These are phyloP conservation scores for Lophius americanus DNA, from an alignment of 2,797 vertebrate species.

Conservation along the genomic window DNA sequence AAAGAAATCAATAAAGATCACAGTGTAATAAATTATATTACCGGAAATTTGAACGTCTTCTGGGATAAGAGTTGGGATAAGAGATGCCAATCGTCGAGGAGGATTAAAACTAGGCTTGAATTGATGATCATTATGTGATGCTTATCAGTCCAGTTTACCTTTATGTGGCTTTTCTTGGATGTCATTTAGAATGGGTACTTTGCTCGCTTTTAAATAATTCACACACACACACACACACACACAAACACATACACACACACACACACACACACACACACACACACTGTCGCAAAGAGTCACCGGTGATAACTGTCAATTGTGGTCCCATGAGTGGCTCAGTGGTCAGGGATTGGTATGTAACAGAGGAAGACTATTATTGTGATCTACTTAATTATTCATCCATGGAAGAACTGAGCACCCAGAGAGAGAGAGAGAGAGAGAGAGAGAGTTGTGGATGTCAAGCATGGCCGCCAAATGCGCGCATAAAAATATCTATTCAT, in stretches of 20 bases:
- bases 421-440: background rate
- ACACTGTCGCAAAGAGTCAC: conserved; percentile 34
- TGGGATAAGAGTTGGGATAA: conserved; percentile 22
- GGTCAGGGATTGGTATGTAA: conserved; percentile 65
- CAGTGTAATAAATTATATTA: conserved; percentile 17
- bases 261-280: conserved; percentile 14
- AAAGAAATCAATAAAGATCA: conserved; percentile 31
- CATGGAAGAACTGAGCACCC: conserved; percentile 54
- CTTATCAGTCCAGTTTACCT: conserved; percentile 7
- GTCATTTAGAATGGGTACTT: conserved; percentile 46
- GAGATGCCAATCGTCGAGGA: conserved; percentile 4
- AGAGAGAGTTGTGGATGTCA: conserved; percentile 25
- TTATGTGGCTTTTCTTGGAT: conserved; percentile 41
- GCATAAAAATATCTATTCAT: conserved; percentile 10
- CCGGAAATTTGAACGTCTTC: conserved; percentile 39
- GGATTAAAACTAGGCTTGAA: conserved; percentile 35
- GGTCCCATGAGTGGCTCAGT: conserved; percentile 50
- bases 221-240: background rate
- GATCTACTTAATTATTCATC: conserved; percentile 69
- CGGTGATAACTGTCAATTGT: conserved; percentile 56
- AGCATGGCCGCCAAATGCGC: conserved; percentile 15
- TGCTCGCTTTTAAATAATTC: conserved; percentile 7
- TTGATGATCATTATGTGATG: conserved; percentile 34
- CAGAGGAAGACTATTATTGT: conserved; percentile 65
- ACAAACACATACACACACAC: background rate